Conservation (phyloP, 1,140 invertebrate species). For the Nephila pilipes region DNA sequence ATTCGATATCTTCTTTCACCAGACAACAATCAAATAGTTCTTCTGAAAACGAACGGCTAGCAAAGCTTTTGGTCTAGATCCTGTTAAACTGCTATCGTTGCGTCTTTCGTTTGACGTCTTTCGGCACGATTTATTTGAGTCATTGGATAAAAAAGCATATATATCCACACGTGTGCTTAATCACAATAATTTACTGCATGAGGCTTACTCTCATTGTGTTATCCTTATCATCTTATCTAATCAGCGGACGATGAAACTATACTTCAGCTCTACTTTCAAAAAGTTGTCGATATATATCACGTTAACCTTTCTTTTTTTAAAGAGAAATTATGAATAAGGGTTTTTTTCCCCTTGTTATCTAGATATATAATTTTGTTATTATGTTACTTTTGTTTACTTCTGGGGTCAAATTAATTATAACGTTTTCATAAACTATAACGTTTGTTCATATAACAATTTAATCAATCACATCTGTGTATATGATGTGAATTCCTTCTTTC, state of each 20-base stretch:
- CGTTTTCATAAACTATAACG: background rate
- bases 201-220: background rate
- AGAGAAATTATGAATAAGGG: background rate
- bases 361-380: background rate
- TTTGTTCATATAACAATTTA: background rate
- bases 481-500: background rate
- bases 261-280: background rate
- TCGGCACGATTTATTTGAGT: background rate
- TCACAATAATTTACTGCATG: background rate
- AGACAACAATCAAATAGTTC: background rate
- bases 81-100: conserved; percentile 7
- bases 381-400: background rate
- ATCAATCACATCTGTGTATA: background rate
- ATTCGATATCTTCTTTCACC: background rate
- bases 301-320: background rate
- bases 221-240: background rate
- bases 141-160: background rate
- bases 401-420: background rate
- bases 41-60: background rate
- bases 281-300: background rate
- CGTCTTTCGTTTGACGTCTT: conserved; percentile 12
- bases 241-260: background rate
- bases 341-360: background rate
- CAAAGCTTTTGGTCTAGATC: background rate
- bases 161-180: background rate